Evolutionary conservation across 2,888 invertebrate species (phyloP), one percentile per base, ranked within the genome.

Genomic region (Standfussiana lucernea): DNA sequence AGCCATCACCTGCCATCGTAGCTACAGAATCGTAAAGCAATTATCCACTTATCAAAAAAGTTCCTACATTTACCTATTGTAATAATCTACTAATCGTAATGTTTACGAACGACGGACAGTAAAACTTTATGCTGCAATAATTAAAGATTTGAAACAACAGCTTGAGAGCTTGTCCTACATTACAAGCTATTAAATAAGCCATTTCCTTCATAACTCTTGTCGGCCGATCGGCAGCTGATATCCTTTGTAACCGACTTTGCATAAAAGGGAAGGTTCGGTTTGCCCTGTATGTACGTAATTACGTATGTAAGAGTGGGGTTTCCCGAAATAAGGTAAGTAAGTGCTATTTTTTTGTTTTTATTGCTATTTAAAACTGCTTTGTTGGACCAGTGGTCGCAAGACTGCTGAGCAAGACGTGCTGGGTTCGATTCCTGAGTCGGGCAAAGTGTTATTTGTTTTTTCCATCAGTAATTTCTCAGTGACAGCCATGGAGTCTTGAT

Each of bases 141-240:
- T 62, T 47, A 64, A 40, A 56, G 18, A n/a, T 24, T 8, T 21
- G 15, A 32, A 59, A 56, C 45, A 56, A 68, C 80, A 75, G 68
- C 56, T 75, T 69, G 75, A 45, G 0, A 68, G 47, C 53, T 35
- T 68, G 75, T 35, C 53, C 67, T 24, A 68, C 56, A 68, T 68
- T 42, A 80, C 11, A 67, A 61, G 72, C 59, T 79, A 66, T 45
- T 79, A 79, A 79, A 73, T 37, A 35, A 66, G 50, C 59, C 35
- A 62, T 79, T 79, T 79, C 79, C 80, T 42, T 67, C 45, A 79
- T 62, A 67, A 74, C 21, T 61, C 66, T 53, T 62, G 53, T 45
- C 15, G 24, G 11, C 42, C n/a, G 80, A 67, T 37, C 80, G 66
- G 80, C 79, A 79, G 75, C 75, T 80, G 79, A 75, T 64, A 74